phyloP scores from a whole-genome alignment of 2,797 vertebrate genomes.

The Rachycentron canadum region DNA sequence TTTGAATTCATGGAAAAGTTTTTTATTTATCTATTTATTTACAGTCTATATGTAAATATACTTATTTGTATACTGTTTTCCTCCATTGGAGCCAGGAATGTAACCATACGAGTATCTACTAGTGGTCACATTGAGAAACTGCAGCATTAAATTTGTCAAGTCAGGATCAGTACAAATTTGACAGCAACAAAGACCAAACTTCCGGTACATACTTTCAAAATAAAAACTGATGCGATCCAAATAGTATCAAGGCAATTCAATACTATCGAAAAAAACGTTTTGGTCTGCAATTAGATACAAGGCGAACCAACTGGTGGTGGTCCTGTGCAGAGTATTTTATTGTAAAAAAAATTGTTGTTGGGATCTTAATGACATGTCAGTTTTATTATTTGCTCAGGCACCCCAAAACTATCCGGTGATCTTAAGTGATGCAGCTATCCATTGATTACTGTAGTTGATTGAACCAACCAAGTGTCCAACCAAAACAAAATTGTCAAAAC shows the following conservation, averaged over 20 bases:
- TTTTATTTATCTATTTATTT: neutral
- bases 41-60: neutral
- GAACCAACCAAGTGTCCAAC: too few relatives aligned
- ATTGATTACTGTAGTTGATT: too few relatives aligned
- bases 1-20: neutral
- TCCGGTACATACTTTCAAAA: neutral
- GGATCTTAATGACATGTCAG: neutral
- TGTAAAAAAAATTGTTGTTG: neutral
- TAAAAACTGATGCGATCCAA: neutral
- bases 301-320: neutral
- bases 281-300: too few relatives aligned
- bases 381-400: too few relatives aligned
- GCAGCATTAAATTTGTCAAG: neutral
- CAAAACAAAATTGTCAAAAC: too few relatives aligned
- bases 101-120: neutral
- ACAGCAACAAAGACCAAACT: neutral
- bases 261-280: neutral
- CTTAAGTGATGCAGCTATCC: too few relatives aligned
- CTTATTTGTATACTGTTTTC: neutral
- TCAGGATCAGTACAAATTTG: neutral
- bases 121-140: neutral
- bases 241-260: neutral
- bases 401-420: too few relatives aligned
- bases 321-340: neutral
- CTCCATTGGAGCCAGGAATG: neutral